Percentiles rank a stretch among this genome's conserved stretches.
These are phyloP conservation scores for Notospermus geniculatus DNA, from an alignment of 1,140 invertebrate species.

Conservation along the genomic window DNA sequence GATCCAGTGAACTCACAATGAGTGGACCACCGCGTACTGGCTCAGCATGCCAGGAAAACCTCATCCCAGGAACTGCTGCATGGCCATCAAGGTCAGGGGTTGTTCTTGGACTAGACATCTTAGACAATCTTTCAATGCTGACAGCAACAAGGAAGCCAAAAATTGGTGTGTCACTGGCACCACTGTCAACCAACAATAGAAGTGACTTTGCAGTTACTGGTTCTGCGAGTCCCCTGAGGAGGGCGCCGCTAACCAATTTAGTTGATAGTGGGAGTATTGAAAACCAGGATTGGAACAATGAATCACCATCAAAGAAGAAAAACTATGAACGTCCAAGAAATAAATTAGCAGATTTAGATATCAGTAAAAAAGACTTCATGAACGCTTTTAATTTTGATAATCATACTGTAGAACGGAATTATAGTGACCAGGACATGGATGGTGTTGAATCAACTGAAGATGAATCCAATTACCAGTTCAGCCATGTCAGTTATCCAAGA, in stretches of 20 bases:
- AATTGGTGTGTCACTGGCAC: not conserved
- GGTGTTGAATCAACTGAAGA: no score
- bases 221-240: not conserved
- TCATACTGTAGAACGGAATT: not conserved
- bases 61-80: not conserved
- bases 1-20: no score
- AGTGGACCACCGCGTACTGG: no score
- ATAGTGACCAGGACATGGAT: not conserved
- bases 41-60: no score
- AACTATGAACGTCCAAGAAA: not conserved
- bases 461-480: no score
- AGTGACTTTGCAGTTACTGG: not conserved
- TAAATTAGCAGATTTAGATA: not conserved
- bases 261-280: no score
- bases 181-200: not conserved
- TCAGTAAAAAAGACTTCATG: not conserved
- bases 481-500: no score
- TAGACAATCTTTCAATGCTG: no score
- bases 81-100: not conserved
- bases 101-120: not conserved
- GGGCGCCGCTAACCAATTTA: not conserved
- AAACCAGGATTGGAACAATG: not conserved
- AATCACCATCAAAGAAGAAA: not conserved
- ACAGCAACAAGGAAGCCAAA: not conserved
- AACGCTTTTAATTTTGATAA: slow-evolving; percentile 16